Evolutionary conservation across 2,888 invertebrate species (phyloP), one percentile per base, ranked within the genome.

Genomic region (Nematopogon swammerdamellus): DNA sequence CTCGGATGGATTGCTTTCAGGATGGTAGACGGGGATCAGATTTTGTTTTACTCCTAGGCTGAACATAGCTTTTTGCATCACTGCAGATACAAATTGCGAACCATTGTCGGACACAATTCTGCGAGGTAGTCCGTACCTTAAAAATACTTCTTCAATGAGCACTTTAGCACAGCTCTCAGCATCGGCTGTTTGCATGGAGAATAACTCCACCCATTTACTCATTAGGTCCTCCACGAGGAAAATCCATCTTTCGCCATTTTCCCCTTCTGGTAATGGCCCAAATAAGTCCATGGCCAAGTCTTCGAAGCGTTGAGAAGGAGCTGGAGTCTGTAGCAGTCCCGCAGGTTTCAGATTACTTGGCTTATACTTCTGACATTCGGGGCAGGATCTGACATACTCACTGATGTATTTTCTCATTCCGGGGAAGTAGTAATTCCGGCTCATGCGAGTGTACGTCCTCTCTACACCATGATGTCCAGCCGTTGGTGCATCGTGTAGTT

Each of bases 51-150:
- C 60, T 0, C 54, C 55, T 0, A 61, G 43, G 1, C 50, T 55
- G 10, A 49, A 57, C 0, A 44, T 44, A 0, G 62, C 45, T 45
- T 65, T 54, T 46, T 67, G 67, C 62, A 67, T 64, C 1, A 65
- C 53, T 0, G 53, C 57, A 2, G 59, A 58, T 0, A 67, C 55
- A 49, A 67, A 65, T 44, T 67, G 66, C 0, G 57, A 49, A 0
- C 67, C 67, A 16, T 68, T 69, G 43, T 69, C 65, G 14, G 59
- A 60, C 4, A 63, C 56, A 0, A 68, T n/a, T 14, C 62, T 48
- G 1, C 67, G 42, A 0, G 62, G 63, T 2, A 59, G 18, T 1
- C 65, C 66, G 52, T 59, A 67, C 16, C 65, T 52, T 3, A 67
- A 42, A n/a, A 68, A 59, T 0, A 65, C 51, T 50, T 67, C 64